Percentiles rank a stretch among this genome's conserved stretches.
phyloP scores from a whole-genome alignment of 2,888 invertebrate genomes.

The Dascillus cervinus region DNA sequence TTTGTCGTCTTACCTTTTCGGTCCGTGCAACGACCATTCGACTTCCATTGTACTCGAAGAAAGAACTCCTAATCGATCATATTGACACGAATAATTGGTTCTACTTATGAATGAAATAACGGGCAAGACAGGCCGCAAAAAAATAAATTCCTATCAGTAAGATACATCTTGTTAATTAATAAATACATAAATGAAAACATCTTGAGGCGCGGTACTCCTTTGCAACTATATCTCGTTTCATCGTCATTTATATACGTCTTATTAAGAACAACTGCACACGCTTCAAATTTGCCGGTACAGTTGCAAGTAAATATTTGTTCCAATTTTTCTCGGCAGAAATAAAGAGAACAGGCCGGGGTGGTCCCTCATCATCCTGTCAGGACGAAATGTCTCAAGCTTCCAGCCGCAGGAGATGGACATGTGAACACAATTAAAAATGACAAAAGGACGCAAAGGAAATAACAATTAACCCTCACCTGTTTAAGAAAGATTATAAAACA shows the following conservation, averaged over 20 bases:
- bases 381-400: conserved; percentile 20
- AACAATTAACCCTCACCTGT: conserved; percentile 19
- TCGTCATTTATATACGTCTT: conserved; percentile 30
- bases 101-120: conserved; percentile 11
- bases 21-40: too few relatives aligned
- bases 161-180: conserved; percentile 34
- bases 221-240: conserved; percentile 29
- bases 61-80: conserved; percentile 11
- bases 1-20: too few relatives aligned
- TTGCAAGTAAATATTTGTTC: too few relatives aligned
- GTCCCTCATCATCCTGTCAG: conserved; percentile 24
- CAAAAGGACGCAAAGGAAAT: not conserved
- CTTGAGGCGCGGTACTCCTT: conserved; percentile 24
- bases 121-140: conserved; percentile 10
- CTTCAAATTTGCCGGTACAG: too few relatives aligned
- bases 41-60: too few relatives aligned
- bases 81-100: conserved; percentile 11
- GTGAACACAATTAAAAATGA: not conserved
- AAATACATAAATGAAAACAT: conserved; percentile 38
- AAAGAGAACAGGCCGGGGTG: conserved; percentile 17
- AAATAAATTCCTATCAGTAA: conserved; percentile 9
- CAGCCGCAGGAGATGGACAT: conserved; percentile 10
- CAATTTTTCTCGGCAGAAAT: too few relatives aligned
- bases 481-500: conserved; percentile 17
- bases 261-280: conserved; percentile 26